Conservation (phyloP, 2,113 vertebrate species). For the Oceanodroma tethys region DNA sequence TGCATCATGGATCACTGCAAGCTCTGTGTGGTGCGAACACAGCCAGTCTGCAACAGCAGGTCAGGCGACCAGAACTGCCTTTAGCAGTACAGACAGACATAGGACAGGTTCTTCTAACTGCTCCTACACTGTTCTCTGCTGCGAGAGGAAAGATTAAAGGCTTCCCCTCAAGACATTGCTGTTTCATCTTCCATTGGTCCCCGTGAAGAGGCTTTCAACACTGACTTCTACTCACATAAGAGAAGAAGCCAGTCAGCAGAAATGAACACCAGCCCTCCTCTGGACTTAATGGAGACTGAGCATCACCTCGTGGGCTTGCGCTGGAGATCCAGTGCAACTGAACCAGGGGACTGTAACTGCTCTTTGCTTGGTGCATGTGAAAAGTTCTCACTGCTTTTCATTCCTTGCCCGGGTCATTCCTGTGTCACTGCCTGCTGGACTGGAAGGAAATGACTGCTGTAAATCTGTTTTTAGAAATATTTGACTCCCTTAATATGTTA, state of each 20-base stretch:
- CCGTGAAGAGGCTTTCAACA: not conserved
- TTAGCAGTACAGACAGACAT: not conserved
- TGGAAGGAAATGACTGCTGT: slow-evolving; percentile 69
- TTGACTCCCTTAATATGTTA: slow-evolving; percentile 42
- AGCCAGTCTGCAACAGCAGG: not conserved
- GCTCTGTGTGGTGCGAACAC: not conserved
- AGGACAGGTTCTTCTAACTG: not conserved
- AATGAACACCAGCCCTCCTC: not conserved
- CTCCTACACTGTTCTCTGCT: not conserved
- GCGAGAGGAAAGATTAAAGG: not conserved
- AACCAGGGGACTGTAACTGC: not conserved
- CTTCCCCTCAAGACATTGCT: not conserved
- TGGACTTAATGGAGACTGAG: not conserved
- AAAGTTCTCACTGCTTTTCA: slow-evolving; percentile 46
- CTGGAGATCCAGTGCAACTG: not conserved
- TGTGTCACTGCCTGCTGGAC: slow-evolving; percentile 60
- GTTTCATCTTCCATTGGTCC: not conserved
- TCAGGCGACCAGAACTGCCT: not conserved
- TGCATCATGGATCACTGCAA: not conserved
- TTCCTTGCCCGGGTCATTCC: slow-evolving; percentile 47
- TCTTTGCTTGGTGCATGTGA: slow-evolving; percentile 28
- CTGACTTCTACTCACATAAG: not conserved
- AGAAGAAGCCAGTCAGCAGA: not conserved
- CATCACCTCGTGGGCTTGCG: not conserved
- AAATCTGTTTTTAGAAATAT: slow-evolving; percentile 64